Evolutionary conservation across 2,888 invertebrate genomes (phyloP).

Genomic region (Epirrita christyi): DNA sequence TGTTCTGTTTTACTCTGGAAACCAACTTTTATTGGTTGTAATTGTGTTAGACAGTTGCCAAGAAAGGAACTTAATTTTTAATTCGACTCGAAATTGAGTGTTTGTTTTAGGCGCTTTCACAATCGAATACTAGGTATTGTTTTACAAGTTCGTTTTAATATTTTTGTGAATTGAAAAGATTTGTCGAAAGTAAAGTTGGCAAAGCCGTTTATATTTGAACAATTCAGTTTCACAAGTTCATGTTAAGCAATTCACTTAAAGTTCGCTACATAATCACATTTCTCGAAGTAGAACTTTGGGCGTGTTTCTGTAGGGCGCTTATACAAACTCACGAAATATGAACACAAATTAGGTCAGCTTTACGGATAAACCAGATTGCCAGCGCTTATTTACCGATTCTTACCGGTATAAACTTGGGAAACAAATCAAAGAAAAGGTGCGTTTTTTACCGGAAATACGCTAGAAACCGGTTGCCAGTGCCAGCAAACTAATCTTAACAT

Average conservation of each 20-base stretch:
- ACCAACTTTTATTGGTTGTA: slow-evolving; percentile 37
- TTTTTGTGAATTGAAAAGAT: slow-evolving; percentile 47
- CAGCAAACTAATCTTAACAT: not conserved
- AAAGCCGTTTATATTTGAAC: slow-evolving; percentile 73
- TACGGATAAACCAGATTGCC: slow-evolving; percentile 34
- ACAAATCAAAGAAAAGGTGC: too few species aligned
- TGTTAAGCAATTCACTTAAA: slow-evolving; percentile 76
- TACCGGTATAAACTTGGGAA: not conserved
- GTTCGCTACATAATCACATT: slow-evolving; percentile 75
- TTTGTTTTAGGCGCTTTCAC: slow-evolving; percentile 5
- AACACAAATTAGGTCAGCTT: slow-evolving; percentile 39
- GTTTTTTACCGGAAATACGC: too few species aligned
- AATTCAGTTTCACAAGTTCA: slow-evolving; percentile 73
- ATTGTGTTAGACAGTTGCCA: slow-evolving; percentile 44
- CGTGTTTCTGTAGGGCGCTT: slow-evolving; percentile 47
- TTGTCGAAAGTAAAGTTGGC: slow-evolving; percentile 65
- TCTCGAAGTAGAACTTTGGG: slow-evolving; percentile 62
- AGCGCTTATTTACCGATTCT: not conserved
- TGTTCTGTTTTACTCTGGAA: slow-evolving; percentile 40
- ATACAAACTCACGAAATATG: slow-evolving; percentile 53
- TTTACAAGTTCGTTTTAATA: slow-evolving; percentile 25
- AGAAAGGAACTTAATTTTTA: slow-evolving; percentile 42
- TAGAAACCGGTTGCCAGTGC: not conserved
- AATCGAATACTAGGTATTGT: slow-evolving; percentile 10
- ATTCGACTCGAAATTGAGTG: slow-evolving; percentile 22